Conservation (phyloP, 2,888 invertebrate species). For the Ganaspis brasiliensis region DNA sequence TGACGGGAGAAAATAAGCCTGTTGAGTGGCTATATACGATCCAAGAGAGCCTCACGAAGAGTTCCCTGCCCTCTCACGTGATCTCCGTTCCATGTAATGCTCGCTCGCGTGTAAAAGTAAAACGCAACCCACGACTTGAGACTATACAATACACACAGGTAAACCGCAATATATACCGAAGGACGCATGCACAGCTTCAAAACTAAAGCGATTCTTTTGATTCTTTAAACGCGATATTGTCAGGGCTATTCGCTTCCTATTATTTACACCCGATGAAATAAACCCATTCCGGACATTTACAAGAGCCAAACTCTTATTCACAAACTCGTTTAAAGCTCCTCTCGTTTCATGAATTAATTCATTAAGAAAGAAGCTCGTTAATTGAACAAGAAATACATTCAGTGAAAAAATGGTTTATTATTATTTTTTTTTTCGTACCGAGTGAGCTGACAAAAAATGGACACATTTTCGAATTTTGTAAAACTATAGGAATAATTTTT, state of each 20-base stretch:
- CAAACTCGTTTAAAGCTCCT: not conserved
- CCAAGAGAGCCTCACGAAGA: slow-evolving; percentile 13
- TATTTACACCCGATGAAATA: slow-evolving; percentile 14
- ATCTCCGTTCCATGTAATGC: slow-evolving; percentile 54
- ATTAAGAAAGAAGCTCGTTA: slow-evolving; percentile 2
- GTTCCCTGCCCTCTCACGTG: slow-evolving; percentile 62
- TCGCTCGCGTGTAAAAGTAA: slow-evolving; percentile 55
- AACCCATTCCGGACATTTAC: not conserved
- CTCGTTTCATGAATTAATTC: slow-evolving; percentile 10
- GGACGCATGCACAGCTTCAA: slow-evolving; percentile 29
- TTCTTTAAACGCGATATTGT: slow-evolving; percentile 43
- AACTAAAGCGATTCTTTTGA: slow-evolving; percentile 48
- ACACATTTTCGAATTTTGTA: too few species aligned
- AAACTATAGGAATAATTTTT: too few species aligned
- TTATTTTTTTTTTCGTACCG: too few species aligned
- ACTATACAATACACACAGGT: slow-evolving; percentile 20
- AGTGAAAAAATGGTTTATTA: too few species aligned
- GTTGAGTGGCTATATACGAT: too few species aligned
- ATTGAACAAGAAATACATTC: too few species aligned
- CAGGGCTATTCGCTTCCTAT: slow-evolving; percentile 45
- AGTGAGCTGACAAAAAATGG: too few species aligned
- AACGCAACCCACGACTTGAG: slow-evolving; percentile 43
- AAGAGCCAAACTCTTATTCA: not conserved
- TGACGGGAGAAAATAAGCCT: too few species aligned
- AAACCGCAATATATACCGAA: slow-evolving; percentile 44